Conservation (phyloP, 37 sponge, comb jelly and placozoan genomes). For the Axinella damicornis region DNA sequence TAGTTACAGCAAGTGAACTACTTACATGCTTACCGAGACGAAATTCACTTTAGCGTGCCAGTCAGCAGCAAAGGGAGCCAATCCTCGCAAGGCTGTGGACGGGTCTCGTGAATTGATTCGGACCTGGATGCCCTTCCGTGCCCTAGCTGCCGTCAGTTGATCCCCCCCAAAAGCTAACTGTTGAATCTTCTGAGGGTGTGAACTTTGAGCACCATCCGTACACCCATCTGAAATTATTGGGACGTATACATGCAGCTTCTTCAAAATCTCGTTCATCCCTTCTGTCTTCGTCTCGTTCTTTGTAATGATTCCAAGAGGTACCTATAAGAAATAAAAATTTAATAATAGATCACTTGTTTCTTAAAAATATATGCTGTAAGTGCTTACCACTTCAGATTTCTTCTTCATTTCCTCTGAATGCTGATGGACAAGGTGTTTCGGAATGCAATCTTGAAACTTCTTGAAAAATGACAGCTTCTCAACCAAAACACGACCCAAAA, state of each 20-base stretch:
- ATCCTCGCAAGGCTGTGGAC: too few relatives aligned
- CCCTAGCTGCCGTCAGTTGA: too few relatives aligned
- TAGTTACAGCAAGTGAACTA: too few relatives aligned
- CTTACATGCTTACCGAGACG: neutral
- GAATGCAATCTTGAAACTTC: constrained; percentile 1
- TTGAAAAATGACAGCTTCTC: constrained; percentile 8
- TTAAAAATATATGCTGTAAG: too few relatives aligned
- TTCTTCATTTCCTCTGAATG: too few relatives aligned
- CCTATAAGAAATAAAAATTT: neutral
- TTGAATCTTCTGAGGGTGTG: neutral
- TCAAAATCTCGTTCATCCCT: constrained; percentile 2
- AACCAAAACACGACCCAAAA: constrained; percentile 23
- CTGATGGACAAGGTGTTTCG: constrained; percentile 3
- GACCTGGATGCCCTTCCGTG: too few relatives aligned
- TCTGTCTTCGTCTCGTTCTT: neutral
- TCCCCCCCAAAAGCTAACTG: neutral
- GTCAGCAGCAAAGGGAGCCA: constrained; percentile 1
- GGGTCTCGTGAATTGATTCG: too few relatives aligned
- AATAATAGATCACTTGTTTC: too few relatives aligned
- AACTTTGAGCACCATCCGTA: neutral
- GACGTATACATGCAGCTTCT: constrained; percentile 1
- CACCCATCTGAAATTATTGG: too few relatives aligned
- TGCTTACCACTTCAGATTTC: neutral
- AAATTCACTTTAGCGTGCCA: constrained; percentile 46
- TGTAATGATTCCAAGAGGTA: constrained; percentile 5